Evolutionary conservation across 2,797 vertebrate genomes (phyloP), one percentile per base, ranked within the genome.

Genomic region (Meda fulgida): DNA sequence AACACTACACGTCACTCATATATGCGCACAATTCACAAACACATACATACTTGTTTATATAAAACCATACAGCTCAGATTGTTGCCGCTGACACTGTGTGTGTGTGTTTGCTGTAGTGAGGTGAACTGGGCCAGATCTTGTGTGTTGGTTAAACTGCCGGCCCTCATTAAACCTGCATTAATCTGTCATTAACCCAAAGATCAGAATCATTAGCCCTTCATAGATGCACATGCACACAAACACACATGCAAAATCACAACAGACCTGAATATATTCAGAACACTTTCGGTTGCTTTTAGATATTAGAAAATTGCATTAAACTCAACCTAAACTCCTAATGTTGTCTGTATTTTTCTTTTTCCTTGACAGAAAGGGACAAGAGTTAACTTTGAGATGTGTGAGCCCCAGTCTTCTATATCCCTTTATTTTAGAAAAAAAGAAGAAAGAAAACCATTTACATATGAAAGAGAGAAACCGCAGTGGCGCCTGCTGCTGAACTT

Each of bases 131-230:
- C 23, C 29, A 23, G 51, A 40, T 43, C 71, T 19, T 8, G 66
- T 31, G 23, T 29, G 26, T n/a, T 81, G 38, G 40, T 81, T 55
- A 46, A 69, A 83, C 38, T 65, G 51, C 76, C 84, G 81, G 73
- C 75, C 55, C 65, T 85, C 79, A 84, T 86, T 89, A 88, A 88
- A 84, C 43, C 76, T 86, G 82, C 86, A 87, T 90, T 88, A 85
- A 55, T 83, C 53, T 29, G 29, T 80, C 84, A 88, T 85, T 89
- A 89, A 84, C 88, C 78, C 77, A 70, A 38, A 85, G 84, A 76
- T 77, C 79, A 70, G n/a, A 34, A 34, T 71, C 46, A 80, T 77
- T 82, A 78, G 55, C 70, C 46, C 31, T 26, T 66, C 36, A 83
- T 11, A 67, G 69, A 34, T 10, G 7, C 76, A 73, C 34, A 67